Evolutionary conservation across 2,113 vertebrate species (phyloP), one percentile per base, ranked within the genome.

Genomic region (Onychostruthus taczanowskii): DNA sequence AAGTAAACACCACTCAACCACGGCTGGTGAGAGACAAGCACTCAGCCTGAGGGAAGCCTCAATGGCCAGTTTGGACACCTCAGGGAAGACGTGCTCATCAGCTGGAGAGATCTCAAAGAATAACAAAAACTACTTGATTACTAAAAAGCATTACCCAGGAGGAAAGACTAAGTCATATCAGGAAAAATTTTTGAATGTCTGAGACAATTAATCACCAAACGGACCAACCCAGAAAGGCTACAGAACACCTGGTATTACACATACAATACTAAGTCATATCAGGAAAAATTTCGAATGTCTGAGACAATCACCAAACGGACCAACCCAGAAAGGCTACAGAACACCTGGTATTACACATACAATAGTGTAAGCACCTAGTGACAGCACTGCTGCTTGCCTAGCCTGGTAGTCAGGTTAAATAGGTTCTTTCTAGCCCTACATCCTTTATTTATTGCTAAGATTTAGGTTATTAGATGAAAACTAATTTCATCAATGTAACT

Each of bases 11-110:
- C 6, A n/a, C 22, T 22, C 16, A 50, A 52, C 44, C 35, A 20
- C 0, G 0, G 44, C 13, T 7, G 1, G 6, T 0, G 10, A 64
- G 21, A 52, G 23, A 30, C 0, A 1, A 61, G 41, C 0, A 0
- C 43, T 41, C 56, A 24, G 47, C 12, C 2, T 0, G 27, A 56
- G 16, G 28, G 22, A 70, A 35, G 41, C 41, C 41, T 41, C 41
- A 41, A 41, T 41, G 41, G 39, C 39, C 39, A 4, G 8, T 26
- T 11, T 16, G 26, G 56, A 72, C 30, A 13, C 58, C 27, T 35
- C 22, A 37, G 28, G 43, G 49, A 49, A 53, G 26, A 66, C 11
- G 11, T 4, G 44, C 23, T 27, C 2, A 89, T 58, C 68, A 66
- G 37, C 10, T 77, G 84, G 19, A 69, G 44, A 74, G 20, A 41